Evolutionary conservation across 2,113 vertebrate species (phyloP), one percentile per base, ranked within the genome.

Genomic region (Porphyrio hochstetteri): DNA sequence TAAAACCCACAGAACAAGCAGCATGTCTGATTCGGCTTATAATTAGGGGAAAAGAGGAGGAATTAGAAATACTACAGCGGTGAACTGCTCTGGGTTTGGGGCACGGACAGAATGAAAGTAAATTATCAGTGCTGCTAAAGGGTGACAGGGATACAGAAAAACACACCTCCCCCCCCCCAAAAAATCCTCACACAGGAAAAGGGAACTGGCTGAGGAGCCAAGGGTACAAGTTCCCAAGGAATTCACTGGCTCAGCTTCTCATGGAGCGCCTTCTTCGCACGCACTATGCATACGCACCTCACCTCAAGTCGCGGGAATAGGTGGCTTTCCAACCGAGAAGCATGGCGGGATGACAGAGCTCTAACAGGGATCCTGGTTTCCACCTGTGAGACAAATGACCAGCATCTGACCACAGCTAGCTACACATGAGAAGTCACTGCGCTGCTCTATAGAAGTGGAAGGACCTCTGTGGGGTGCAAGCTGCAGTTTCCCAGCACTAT

Each of bases 1-100:
- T 60, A 67, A 83, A 92, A 69, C 50, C 36, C 60, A 24, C 86
- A 92, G 59, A 91, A 87, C 70, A 88, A 74, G 76, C 40, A 81
- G 23, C 7, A 8, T 8, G 31, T 69, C 91, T 86, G 63, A 72
- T 80, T 82, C 80, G 61, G 86, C 33, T 57, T 69, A 67, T 61
- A 68, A 80, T 76, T 68, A 82, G 53, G 13, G 38, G 14, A 65
- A 93, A 83, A 53, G 48, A 44, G 33, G 78, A 52, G 42, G 63
- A 80, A 84, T 87, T 67, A 65, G 74, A 95, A 93, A 71, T 36
- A 69, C 44, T 40, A 74, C 38, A 88, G 50, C 13, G 4, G 38
- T 44, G 40, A 90, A 52, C 25, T 55, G 53, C 67, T 88, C 75
- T 82, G 38, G 16, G 65, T 31, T 91, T 65, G 70, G 17, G 63